Evolutionary conservation across 2,888 invertebrate species (phyloP).

Genomic region (Syritta pipiens): DNA sequence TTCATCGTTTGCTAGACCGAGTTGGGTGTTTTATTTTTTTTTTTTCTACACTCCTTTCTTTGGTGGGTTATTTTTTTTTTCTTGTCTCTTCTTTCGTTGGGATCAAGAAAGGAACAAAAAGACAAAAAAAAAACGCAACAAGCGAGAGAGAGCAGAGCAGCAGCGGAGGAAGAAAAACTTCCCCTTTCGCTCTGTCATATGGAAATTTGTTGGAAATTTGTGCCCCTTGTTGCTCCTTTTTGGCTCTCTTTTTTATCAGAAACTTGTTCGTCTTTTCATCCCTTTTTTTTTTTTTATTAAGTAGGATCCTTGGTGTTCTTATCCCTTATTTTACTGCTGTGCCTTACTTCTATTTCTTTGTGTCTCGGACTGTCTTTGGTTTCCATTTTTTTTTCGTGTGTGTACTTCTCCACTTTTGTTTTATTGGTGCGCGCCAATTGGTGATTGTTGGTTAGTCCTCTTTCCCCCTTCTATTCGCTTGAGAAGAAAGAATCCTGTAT

Average conservation of each 20-base stretch:
- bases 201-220: too few species aligned
- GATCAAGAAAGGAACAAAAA: constrained; percentile 6
- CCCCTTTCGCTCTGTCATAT: constrained; percentile 64
- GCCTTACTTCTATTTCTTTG: constrained; percentile 52
- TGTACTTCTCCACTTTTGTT: constrained; percentile 1
- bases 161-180: constrained; percentile 35
- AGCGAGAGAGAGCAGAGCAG: constrained; percentile 34
- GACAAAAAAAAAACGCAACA: constrained; percentile 60
- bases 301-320: constrained; percentile 65
- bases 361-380: constrained; percentile 29
- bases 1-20: constrained; percentile 50
- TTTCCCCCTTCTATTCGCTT: constrained; percentile 30
- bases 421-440: constrained; percentile 67
- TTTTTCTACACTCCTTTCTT: constrained; percentile 19
- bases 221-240: constrained; percentile 67
- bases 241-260: constrained; percentile 26
- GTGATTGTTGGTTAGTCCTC: constrained; percentile 58
- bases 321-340: constrained; percentile 54
- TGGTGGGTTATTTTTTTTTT: constrained; percentile 3
- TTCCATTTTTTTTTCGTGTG: background rate
- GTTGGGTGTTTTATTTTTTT: constrained; percentile 23
- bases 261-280: constrained; percentile 61
- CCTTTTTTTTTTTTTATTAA: constrained; percentile 67
- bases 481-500: constrained; percentile 47
- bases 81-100: background rate